A percentile compares a stretch with the other conserved stretches of the same genome.
Evolutionary conservation across 2,113 vertebrate genomes (phyloP).

Genomic region (Polypterus senegalus): DNA sequence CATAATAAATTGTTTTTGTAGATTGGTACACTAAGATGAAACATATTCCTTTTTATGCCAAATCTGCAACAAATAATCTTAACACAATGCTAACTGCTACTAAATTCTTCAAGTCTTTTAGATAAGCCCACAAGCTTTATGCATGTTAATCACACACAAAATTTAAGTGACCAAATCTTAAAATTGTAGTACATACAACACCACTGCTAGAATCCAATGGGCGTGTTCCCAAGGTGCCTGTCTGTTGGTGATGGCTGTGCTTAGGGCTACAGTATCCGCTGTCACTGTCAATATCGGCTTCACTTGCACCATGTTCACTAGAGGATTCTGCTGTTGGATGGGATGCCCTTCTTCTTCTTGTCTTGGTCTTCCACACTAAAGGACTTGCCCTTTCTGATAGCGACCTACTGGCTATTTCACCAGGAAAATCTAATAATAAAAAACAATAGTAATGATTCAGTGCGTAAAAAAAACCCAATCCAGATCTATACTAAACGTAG

Average conservation of each 20-base stretch:
- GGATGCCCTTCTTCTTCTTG: slow-evolving; percentile 63
- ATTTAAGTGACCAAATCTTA: no score
- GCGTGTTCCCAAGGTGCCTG: slow-evolving; percentile 33
- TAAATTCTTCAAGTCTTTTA: no score
- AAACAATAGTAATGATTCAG: not conserved
- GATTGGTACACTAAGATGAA: no score
- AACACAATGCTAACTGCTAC: no score
- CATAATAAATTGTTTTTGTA: no score
- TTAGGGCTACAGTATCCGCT: slow-evolving; percentile 95
- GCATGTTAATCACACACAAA: no score
- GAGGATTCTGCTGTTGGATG: slow-evolving; percentile 73
- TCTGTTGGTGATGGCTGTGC: slow-evolving; percentile 66
- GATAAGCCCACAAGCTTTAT: no score
- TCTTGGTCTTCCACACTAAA: slow-evolving; percentile 73
- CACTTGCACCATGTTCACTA: slow-evolving; percentile 77
- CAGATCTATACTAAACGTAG: no score
- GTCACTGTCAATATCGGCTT: slow-evolving; percentile 93
- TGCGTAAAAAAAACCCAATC: no score
- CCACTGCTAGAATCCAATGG: slow-evolving; percentile 38
- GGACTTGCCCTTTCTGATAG: slow-evolving; percentile 60
- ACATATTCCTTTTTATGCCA: no score
- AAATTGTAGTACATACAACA: slow-evolving; percentile 34
- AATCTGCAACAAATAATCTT: no score
- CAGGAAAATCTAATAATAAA: slow-evolving; percentile 69
- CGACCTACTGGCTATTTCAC: slow-evolving; percentile 70